Conservation (phyloP, 2,797 vertebrate species). For the Telmatherina bonti region DNA sequence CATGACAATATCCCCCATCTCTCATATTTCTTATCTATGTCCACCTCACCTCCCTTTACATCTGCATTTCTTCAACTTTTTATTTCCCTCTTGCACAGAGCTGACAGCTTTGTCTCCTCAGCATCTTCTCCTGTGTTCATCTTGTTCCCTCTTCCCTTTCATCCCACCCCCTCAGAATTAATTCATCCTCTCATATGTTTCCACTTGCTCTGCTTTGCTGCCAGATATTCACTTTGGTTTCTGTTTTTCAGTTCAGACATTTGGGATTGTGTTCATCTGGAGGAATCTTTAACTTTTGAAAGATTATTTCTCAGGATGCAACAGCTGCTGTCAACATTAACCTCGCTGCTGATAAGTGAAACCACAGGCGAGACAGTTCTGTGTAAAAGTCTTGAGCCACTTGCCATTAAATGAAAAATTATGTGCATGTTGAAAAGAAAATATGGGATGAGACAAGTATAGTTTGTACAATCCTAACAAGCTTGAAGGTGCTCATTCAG, state of each 20-base stretch:
- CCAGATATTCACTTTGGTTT: constrained; percentile 1
- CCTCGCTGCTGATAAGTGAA: constrained; percentile 28
- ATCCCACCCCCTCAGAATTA: background rate
- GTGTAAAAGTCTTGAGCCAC: background rate
- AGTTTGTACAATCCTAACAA: background rate
- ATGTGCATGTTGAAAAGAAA: background rate
- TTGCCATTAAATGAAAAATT: background rate
- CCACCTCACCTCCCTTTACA: constrained; percentile 3
- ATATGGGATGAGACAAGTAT: background rate
- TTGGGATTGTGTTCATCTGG: constrained; percentile 8
- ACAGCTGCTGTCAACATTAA: constrained; percentile 25
- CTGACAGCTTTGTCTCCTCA: background rate
- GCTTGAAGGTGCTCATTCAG: too few relatives aligned
- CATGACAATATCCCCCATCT: constrained; percentile 12
- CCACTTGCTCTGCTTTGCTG: background rate
- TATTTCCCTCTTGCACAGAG: background rate
- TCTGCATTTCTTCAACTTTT: too few relatives aligned
- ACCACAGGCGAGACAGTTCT: constrained; percentile 4
- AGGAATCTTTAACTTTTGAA: background rate
- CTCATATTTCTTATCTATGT: constrained; percentile 17
- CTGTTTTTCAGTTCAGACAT: constrained; percentile 7
- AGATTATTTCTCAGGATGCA: constrained; percentile 4
- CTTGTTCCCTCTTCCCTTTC: background rate
- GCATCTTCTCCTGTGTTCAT: constrained; percentile 8
- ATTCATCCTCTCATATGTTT: constrained; percentile 4